Base-by-base conservation (phyloP, 2,797 vertebrate species). In the Clarias pachynema region DNA sequence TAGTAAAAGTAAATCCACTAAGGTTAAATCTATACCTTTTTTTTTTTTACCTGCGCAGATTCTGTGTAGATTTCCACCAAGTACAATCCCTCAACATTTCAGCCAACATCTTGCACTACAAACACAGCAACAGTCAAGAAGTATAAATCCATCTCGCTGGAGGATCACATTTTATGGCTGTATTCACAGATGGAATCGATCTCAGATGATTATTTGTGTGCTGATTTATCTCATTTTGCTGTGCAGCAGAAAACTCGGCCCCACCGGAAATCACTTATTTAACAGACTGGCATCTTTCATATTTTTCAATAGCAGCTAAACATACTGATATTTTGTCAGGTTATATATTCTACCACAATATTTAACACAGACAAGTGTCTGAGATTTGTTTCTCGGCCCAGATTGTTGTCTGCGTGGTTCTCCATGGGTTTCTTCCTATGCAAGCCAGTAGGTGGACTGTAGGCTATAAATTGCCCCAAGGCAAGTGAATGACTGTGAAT, bases 101-200 rank as follows among this genome's bases (percentile, higher is more conserved):
- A 75, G 16, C n/a, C 26, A 26, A 26, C 40, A 49, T 49, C 70
- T n/a, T 44, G 12, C 24, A 5, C 24, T 53, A 53, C n/a, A 53
- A 73, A 73, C 14, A 53, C 44, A 74, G n/a, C 53, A 75, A 56
- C 9, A 56, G 44, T 56, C 73, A 29, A 75, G 73, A 20, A 22
- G 73, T 29, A 65, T 57, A 15, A 59, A 68, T 24, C n/a, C 66
- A 72, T 34, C 29, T 37, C 34, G 9, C 12, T n/a, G n/a, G 60
- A 66, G 20, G 7, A 8, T 75, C 24, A 24, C 34, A 59, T 24
- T 78, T 78, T 37, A 59, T 24, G 56, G 3, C 65, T 26, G 49
- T 15, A 68, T n/a, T 69, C 49, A 60, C 83, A 79, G 44, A 69
- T 79, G 75, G 83, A 84, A 79, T 60, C 37, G 62, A 84, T 84